A percentile compares a stretch with the other conserved stretches of the same genome.
phyloP scores from a whole-genome alignment of 2,113 vertebrate genomes.

The Zosterops pallidus region DNA sequence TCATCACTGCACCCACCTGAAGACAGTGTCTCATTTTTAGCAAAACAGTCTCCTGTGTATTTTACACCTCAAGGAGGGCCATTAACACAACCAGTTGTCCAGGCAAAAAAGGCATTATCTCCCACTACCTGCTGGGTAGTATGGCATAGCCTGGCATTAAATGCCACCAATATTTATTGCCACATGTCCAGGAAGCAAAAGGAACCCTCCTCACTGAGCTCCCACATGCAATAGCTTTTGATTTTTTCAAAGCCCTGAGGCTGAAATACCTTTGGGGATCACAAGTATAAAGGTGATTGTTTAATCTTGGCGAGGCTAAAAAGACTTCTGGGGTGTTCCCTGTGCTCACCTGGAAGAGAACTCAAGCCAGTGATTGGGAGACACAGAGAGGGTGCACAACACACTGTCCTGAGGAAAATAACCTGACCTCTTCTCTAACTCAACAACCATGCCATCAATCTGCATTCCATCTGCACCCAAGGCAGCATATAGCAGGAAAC shows the following conservation, averaged over 20 bases:
- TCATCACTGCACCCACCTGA: neutral
- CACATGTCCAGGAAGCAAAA: neutral
- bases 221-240: neutral
- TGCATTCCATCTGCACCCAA: constrained; percentile 14
- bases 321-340: neutral
- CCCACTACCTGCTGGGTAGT: neutral
- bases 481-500: neutral
- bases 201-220: neutral
- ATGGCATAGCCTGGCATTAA: neutral
- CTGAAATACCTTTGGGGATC: neutral
- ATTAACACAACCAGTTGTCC: neutral
- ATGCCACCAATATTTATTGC: neutral
- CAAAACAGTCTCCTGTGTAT: neutral
- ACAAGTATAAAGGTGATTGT: neutral
- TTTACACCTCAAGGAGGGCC: neutral
- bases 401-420: neutral
- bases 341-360: neutral
- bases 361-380: neutral
- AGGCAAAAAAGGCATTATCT: neutral
- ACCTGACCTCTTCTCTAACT: neutral
- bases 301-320: neutral
- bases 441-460: neutral
- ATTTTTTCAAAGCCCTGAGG: neutral
- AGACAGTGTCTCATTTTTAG: neutral
- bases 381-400: accelerated